Evolutionary conservation across 2,113 vertebrate genomes (phyloP), one percentile per base, ranked within the genome.

Genomic region (Urocitellus parryii): DNA sequence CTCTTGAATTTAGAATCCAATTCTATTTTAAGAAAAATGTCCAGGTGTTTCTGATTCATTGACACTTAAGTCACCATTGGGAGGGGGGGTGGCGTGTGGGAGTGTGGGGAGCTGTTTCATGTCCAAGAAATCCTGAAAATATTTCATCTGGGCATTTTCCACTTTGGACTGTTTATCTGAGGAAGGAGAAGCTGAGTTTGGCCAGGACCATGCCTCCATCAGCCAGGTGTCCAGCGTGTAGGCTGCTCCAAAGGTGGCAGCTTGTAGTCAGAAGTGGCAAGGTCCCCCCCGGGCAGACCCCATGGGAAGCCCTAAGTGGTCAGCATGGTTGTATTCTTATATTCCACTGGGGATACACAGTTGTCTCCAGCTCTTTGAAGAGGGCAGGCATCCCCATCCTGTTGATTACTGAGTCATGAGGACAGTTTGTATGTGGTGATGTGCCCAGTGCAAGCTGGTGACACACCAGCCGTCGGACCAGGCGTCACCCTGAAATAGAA

Each of bases 41-140:
- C 77, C 42, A 42, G 85, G 77, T 94, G 67, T 77, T 97, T 93
- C 80, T 94, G 76, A 96, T 73, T 95, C 45, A 73, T 73, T 68
- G 42, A 65, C 32, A 53, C 79, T 56, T 86, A 83, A 58, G 14
- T 48, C 51, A 1, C n/a, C 0, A 0, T 20, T 45, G 58, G 10
- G 32, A 20, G n/a, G 22, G 24, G 72, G 72, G 39, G 13, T 51
- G 70, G 65, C 42, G 11, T 56, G 27, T 63, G 56, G 32, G 18
- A 14, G 29, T 42, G 42, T 42, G 51, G 4, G 8, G 10, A 70
- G 39, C 72, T 56, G 25, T 16, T 68, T 83, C 51, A 63, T 74
- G 32, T 87, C 70, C 37, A n/a, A 22, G 90, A 95, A 91, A 63
- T 74, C 48, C 51, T 48, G 39, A 72, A 80, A 90, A 72, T 0